Conservation (phyloP, 1,140 invertebrate genomes). For the Micrasema minimum region DNA sequence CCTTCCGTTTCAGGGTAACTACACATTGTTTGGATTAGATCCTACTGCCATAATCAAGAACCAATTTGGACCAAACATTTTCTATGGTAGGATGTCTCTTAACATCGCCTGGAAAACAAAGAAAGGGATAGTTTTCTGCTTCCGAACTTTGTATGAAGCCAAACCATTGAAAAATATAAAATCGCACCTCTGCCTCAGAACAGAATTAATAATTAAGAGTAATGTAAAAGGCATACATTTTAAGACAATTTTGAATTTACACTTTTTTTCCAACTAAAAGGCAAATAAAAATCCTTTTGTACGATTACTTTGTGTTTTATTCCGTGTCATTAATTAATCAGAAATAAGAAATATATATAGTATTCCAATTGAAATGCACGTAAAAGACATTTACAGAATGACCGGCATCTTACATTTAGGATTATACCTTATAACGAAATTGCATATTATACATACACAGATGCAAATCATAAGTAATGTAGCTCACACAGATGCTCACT, state of each 20-base stretch:
- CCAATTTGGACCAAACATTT: not conserved
- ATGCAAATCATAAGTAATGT: too few relatives aligned
- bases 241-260: not conserved
- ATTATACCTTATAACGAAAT: too few relatives aligned
- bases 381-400: too few relatives aligned
- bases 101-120: not conserved
- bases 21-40: slow-evolving; percentile 22
- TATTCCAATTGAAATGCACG: too few relatives aligned
- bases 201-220: not conserved
- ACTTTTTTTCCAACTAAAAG: not conserved
- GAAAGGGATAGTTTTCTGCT: not conserved
- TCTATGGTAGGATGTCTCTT: not conserved
- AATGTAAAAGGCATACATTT: not conserved
- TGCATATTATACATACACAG: too few relatives aligned
- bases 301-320: not conserved
- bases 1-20: slow-evolving; percentile 42
- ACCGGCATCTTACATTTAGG: too few relatives aligned
- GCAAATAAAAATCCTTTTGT: not conserved
- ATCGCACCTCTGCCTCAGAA: not conserved
- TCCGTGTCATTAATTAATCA: not conserved
- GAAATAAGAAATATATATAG: too few relatives aligned
- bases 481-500: too few relatives aligned
- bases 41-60: not conserved
- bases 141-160: not conserved
- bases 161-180: not conserved